phyloP scores from a whole-genome alignment of 2,797 vertebrate species.

The Anguilla marmorata region DNA sequence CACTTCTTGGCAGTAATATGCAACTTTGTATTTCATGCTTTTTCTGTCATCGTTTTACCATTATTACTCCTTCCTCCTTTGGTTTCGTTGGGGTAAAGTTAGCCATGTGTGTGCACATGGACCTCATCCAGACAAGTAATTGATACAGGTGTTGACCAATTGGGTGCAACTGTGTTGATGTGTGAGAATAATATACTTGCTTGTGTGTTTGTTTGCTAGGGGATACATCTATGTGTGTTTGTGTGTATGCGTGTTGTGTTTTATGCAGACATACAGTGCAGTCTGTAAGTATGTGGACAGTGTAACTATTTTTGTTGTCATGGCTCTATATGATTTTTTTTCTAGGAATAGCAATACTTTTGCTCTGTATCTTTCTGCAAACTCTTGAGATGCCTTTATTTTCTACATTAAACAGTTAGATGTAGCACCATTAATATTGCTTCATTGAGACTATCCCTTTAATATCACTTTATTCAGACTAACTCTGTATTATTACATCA shows the following conservation, averaged over 20 bases:
- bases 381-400: too few relatives aligned
- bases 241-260: not conserved
- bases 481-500: not conserved
- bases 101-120: not conserved
- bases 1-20: not conserved
- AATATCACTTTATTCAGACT: not conserved
- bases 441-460: too few relatives aligned
- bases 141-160: not conserved
- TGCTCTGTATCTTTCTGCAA: too few relatives aligned
- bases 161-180: too few relatives aligned
- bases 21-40: not conserved
- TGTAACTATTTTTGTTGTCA: too few relatives aligned
- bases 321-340: too few relatives aligned
- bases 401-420: too few relatives aligned
- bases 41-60: not conserved
- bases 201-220: not conserved
- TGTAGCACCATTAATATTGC: too few relatives aligned
- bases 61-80: conserved; percentile 6
- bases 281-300: not conserved
- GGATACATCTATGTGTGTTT: not conserved
- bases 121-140: not conserved
- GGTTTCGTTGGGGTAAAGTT: not conserved
- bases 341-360: too few relatives aligned
- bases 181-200: not conserved
- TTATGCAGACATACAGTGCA: not conserved